A percentile compares a stretch with the other conserved stretches of the same genome.
These are phyloP conservation scores for Girardia tigrina DNA, from an alignment of 2,888 invertebrate species.

Conservation along the genomic window DNA sequence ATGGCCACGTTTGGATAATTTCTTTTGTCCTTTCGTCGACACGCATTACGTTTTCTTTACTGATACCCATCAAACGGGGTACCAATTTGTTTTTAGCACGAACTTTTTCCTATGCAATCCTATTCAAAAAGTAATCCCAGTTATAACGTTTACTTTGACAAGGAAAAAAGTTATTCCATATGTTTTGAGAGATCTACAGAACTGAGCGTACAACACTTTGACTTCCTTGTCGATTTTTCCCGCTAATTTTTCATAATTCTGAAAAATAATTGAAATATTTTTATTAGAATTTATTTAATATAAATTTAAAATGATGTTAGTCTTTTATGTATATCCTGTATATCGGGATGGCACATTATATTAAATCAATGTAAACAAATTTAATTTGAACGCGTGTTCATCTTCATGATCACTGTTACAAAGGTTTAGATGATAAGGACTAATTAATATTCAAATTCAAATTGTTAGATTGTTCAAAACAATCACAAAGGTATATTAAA, in stretches of 20 bases:
- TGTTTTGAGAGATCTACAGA: constrained; percentile 80
- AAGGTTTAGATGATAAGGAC: too few relatives aligned
- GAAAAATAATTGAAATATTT: constrained; percentile 34
- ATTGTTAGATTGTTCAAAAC: too few relatives aligned
- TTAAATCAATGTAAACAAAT: too few relatives aligned
- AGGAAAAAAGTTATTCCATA: constrained; percentile 99
- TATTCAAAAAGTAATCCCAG: neutral
- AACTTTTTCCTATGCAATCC: constrained; percentile 67
- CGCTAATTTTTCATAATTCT: constrained; percentile 68
- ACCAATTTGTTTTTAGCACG: constrained; percentile 94
- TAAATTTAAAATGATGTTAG: too few relatives aligned
- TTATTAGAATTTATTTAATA: neutral
- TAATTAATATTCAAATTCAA: too few relatives aligned
- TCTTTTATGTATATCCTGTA: too few relatives aligned
- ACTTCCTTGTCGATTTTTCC: constrained; percentile 73
- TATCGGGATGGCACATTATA: too few relatives aligned
- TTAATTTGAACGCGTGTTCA: too few relatives aligned
- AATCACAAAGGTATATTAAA: too few relatives aligned
- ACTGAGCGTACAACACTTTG: constrained; percentile 91
- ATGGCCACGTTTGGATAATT: constrained; percentile 79
- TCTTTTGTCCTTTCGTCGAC: constrained; percentile 95
- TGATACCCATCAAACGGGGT: constrained; percentile 85
- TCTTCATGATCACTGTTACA: too few relatives aligned
- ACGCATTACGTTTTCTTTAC: constrained; percentile 91
- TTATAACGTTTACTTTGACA: constrained; percentile 61